These are phyloP conservation scores for Seriola dumerili DNA, from an alignment of 2,113 vertebrate genomes.

Conservation along the genomic window DNA sequence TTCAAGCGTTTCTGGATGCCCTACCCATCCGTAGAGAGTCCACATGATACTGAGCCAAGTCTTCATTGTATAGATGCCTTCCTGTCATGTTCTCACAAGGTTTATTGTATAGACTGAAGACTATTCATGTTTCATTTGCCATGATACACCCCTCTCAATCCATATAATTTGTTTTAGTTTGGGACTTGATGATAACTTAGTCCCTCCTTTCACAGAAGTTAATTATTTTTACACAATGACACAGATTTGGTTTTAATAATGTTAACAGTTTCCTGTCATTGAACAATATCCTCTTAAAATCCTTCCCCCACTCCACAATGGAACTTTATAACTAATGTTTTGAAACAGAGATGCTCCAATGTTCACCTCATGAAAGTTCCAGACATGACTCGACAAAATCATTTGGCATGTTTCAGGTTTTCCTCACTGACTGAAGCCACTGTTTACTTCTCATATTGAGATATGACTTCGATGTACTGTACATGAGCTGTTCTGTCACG, in stretches of 20 bases:
- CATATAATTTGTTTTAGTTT: constrained; percentile 14
- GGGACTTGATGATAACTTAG: neutral
- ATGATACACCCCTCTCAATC: constrained; percentile 3
- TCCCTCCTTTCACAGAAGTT: neutral
- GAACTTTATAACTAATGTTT: neutral
- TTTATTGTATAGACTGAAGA: constrained; percentile 40
- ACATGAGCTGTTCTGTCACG: constrained; percentile 19
- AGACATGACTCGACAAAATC: neutral
- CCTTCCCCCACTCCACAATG: neutral
- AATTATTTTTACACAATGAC: constrained; percentile 14
- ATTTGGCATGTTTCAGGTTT: neutral
- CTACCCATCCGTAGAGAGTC: constrained; percentile 55
- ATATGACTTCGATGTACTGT: neutral
- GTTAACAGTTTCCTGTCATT: neutral
- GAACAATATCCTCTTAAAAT: neutral
- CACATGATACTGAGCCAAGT: constrained; percentile 51
- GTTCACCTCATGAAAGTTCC: neutral
- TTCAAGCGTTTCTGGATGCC: constrained; percentile 55
- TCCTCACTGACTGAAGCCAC: constrained; percentile 5
- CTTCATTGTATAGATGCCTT: constrained; percentile 71
- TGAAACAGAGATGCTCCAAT: neutral
- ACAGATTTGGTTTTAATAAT: neutral
- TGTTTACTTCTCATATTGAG: neutral
- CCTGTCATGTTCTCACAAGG: constrained; percentile 68
- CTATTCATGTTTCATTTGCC: constrained; percentile 21